A percentile compares a stretch with the other conserved stretches of the same genome.
Conservation (phyloP, 2,113 vertebrate genomes). For the Hassar affinis region DNA sequence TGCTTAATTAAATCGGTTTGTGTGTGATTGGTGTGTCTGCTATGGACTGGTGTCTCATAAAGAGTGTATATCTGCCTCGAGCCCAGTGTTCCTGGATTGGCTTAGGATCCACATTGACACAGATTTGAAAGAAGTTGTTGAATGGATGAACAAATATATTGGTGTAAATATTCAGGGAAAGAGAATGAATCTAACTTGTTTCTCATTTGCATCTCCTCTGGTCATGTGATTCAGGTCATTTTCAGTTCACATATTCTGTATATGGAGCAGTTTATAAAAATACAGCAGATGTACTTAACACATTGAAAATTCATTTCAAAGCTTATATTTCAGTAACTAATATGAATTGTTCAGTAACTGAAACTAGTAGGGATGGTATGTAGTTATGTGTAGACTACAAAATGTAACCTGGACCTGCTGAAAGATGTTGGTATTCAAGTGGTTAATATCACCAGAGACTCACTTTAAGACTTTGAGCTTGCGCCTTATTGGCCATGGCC, state of each 20-base stretch:
- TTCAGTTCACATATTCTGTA: neutral
- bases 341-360: neutral
- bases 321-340: neutral
- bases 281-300: neutral
- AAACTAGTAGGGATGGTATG: neutral
- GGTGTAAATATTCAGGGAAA: neutral
- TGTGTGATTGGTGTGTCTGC: neutral
- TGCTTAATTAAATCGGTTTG: neutral
- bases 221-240: neutral
- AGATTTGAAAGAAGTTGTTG: neutral
- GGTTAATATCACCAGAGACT: neutral
- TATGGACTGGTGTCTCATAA: neutral
- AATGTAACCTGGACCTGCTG: neutral
- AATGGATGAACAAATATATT: neutral
- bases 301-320: neutral
- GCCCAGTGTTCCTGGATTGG: neutral
- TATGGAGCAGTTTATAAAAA: neutral
- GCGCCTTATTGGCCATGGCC: conserved; percentile 93
- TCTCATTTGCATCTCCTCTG: neutral
- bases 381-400: neutral
- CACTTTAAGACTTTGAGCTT: conserved; percentile 91
- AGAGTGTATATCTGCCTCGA: neutral
- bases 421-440: neutral
- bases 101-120: neutral
- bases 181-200: neutral